Percentiles rank a stretch among this genome's conserved stretches.
Conservation (phyloP, 1,140 invertebrate genomes). For the Drosophila subobscura region DNA sequence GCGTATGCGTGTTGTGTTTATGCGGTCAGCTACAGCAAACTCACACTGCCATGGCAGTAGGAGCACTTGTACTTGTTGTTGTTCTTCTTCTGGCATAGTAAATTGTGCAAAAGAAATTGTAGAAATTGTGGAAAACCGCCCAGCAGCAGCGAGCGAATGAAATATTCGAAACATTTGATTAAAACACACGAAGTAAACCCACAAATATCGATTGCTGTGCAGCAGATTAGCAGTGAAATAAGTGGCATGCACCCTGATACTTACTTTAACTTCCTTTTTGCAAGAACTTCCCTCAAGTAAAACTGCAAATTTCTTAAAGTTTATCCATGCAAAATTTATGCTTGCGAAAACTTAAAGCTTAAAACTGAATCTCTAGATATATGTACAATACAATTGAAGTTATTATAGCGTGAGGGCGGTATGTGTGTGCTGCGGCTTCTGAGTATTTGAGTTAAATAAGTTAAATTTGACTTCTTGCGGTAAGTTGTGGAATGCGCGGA, state of each 20-base stretch:
- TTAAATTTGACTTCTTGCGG: slow-evolving; percentile 68
- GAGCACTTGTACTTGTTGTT: too few relatives aligned
- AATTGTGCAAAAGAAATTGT: slow-evolving; percentile 58
- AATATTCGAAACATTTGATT: slow-evolving; percentile 46
- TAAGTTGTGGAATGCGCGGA: slow-evolving; percentile 34
- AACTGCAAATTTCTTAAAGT: too few relatives aligned
- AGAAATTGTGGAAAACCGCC: slow-evolving; percentile 20
- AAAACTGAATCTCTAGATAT: slow-evolving; percentile 46
- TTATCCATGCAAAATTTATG: neutral
- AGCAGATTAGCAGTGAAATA: neutral
- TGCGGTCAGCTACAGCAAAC: slow-evolving; percentile 31
- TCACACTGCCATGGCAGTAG: neutral
- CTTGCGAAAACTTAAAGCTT: slow-evolving; percentile 41
- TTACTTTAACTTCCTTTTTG: too few relatives aligned
- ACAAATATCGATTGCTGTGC: neutral
- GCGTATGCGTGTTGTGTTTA: slow-evolving; percentile 70
- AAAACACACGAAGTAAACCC: slow-evolving; percentile 30
- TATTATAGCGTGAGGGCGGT: slow-evolving; percentile 31
- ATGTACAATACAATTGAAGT: slow-evolving; percentile 46
- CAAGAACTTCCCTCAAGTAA: too few relatives aligned
- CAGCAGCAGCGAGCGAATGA: slow-evolving; percentile 22
- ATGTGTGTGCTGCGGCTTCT: slow-evolving; percentile 35
- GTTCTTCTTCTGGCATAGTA: slow-evolving; percentile 31
- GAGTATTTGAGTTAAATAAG: slow-evolving; percentile 73
- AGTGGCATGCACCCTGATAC: neutral